phyloP scores from a whole-genome alignment of 2,113 vertebrate genomes.

The Anguilla rostrata region DNA sequence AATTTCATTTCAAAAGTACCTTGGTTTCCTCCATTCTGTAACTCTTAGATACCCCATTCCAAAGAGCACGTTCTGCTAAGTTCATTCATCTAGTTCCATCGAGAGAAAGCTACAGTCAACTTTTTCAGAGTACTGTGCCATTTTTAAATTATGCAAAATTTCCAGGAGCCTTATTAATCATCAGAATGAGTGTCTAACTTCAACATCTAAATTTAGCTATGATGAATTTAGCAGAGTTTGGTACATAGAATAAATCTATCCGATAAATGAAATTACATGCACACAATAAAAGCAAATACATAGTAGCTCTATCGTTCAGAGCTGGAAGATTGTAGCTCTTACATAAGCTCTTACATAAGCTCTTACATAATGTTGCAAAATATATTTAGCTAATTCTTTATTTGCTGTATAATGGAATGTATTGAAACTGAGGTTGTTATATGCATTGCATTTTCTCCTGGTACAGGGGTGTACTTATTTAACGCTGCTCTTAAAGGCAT shows the following conservation, averaged over 20 bases:
- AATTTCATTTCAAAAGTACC: too few species aligned
- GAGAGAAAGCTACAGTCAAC: too few species aligned
- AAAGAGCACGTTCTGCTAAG: too few species aligned
- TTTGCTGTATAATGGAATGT: background rate
- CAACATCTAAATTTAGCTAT: background rate
- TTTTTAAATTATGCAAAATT: too few species aligned
- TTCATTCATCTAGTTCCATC: too few species aligned
- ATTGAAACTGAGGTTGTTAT: background rate
- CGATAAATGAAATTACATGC: background rate
- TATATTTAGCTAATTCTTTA: background rate
- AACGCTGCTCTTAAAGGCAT: background rate
- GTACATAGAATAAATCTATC: background rate
- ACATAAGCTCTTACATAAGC: too few species aligned
- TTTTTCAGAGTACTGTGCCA: too few species aligned
- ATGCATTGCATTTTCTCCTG: background rate
- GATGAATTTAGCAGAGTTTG: background rate
- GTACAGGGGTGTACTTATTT: background rate
- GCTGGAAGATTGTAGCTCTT: background rate
- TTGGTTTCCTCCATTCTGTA: too few species aligned
- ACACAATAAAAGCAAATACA: background rate
- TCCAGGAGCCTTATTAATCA: background rate
- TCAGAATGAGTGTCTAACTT: background rate
- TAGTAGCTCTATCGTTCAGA: background rate
- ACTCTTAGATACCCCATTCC: too few species aligned
- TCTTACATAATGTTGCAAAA: too few species aligned